A percentile compares a stretch with the other conserved stretches of the same genome.
Conservation (phyloP, 2,888 invertebrate species). For the Drosophila crucigera region DNA sequence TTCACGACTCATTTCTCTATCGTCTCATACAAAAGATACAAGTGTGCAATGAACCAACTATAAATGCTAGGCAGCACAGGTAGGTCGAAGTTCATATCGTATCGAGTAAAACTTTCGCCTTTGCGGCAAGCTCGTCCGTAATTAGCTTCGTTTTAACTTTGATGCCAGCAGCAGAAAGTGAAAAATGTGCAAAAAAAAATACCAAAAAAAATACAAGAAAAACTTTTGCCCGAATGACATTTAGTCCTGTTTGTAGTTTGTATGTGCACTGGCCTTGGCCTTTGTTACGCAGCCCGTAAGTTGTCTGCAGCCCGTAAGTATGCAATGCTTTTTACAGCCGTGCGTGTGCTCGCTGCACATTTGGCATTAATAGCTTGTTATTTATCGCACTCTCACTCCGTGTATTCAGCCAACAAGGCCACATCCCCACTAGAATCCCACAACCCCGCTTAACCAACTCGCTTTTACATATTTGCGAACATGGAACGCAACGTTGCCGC, state of each 20-base stretch:
- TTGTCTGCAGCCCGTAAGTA: slow-evolving; percentile 52
- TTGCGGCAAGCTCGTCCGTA: slow-evolving; percentile 46
- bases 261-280: slow-evolving; percentile 66
- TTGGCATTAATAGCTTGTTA: slow-evolving; percentile 77
- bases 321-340: slow-evolving; percentile 33
- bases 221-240: slow-evolving; percentile 63
- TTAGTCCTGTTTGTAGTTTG: slow-evolving; percentile 28
- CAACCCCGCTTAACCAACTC: not conserved
- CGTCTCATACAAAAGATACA: slow-evolving; percentile 70
- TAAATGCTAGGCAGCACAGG: slow-evolving; percentile 57
- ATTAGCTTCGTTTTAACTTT: slow-evolving; percentile 64
- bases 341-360: slow-evolving; percentile 53
- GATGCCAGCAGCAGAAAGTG: slow-evolving; percentile 54
- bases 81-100: slow-evolving; percentile 55
- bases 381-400: slow-evolving; percentile 64
- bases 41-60: slow-evolving; percentile 70
- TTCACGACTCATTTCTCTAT: slow-evolving; percentile 70
- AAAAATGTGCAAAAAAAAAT: slow-evolving; percentile 49
- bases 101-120: slow-evolving; percentile 47
- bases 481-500: slow-evolving; percentile 51
- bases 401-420: slow-evolving; percentile 60
- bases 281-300: slow-evolving; percentile 60
- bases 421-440: slow-evolving; percentile 50
- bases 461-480: slow-evolving; percentile 13
- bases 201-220: slow-evolving; percentile 3